Conservation (phyloP, 2,888 invertebrate species). For the Lasioglossum pauxillum region DNA sequence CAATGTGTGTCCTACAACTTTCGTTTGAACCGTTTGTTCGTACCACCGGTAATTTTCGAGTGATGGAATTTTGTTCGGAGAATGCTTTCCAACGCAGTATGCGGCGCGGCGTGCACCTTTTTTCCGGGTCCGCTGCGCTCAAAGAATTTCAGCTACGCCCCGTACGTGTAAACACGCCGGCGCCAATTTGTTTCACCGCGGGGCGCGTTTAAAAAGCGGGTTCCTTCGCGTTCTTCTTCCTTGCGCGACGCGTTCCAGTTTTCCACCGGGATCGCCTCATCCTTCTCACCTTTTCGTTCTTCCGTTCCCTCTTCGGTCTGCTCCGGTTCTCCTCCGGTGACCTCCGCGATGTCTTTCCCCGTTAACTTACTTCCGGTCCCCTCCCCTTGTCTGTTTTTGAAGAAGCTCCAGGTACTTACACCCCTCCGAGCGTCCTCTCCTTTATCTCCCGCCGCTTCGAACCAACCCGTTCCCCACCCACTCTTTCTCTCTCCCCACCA, state of each 20-base stretch:
- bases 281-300: neutral
- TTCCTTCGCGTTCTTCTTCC: conserved; percentile 29
- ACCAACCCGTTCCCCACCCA: neutral
- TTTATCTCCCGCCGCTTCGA: conserved; percentile 14
- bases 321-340: conserved; percentile 9
- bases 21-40: neutral
- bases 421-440: neutral
- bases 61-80: neutral
- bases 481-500: neutral
- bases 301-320: neutral
- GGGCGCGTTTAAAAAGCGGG: conserved; percentile 68
- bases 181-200: conserved; percentile 78
- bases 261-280: neutral
- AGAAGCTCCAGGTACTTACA: conserved; percentile 19
- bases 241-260: conserved; percentile 18
- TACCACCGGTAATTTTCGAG: neutral
- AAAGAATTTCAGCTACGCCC: conserved; percentile 79
- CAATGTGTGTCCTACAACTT: too few relatives aligned
- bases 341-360: conserved; percentile 31
- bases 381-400: conserved; percentile 13
- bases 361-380: conserved; percentile 14
- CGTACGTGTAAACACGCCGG: conserved; percentile 78
- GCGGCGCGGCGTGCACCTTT: conserved; percentile 51
- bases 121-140: conserved; percentile 70
- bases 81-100: neutral